Percentiles rank a stretch among this genome's conserved stretches.
phyloP scores from a whole-genome alignment of 2,888 invertebrate species.

The Erpobdella octoculata region DNA sequence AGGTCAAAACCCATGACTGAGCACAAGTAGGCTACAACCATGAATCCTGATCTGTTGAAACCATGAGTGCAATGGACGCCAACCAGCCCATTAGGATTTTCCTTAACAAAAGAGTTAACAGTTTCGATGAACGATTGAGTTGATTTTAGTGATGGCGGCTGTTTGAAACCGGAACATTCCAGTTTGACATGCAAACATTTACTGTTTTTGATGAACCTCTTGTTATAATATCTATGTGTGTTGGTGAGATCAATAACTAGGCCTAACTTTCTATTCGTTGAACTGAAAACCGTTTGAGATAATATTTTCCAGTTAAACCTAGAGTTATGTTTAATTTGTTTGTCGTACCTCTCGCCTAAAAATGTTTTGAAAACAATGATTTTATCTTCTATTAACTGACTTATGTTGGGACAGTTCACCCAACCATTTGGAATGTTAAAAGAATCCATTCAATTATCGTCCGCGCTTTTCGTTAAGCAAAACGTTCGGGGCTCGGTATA shows the following conservation, averaged over 20 bases:
- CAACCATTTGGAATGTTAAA: too few relatives aligned
- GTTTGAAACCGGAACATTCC: slow-evolving; percentile 66
- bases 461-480: too few relatives aligned
- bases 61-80: slow-evolving; percentile 92
- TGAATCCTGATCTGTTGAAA: slow-evolving; percentile 93
- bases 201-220: slow-evolving; percentile 64
- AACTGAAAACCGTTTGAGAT: slow-evolving; percentile 65
- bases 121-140: not conserved
- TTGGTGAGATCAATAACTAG: slow-evolving; percentile 95
- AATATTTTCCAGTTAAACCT: slow-evolving; percentile 82
- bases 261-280: slow-evolving; percentile 70
- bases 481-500: too few relatives aligned
- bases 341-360: slow-evolving; percentile 70
- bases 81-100: not conserved
- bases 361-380: slow-evolving; percentile 94
- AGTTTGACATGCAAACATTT: slow-evolving; percentile 79
- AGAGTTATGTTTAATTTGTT: slow-evolving; percentile 72
- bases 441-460: too few relatives aligned
- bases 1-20: slow-evolving; percentile 65
- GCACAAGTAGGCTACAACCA: slow-evolving; percentile 82
- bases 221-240: slow-evolving; percentile 83
- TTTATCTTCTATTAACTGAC: slow-evolving; percentile 53
- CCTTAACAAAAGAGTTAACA: not conserved
- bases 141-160: not conserved
- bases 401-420: slow-evolving; percentile 55